Evolutionary conservation across 2,113 vertebrate genomes (phyloP).

Genomic region (Deroptyus accipitrinus): DNA sequence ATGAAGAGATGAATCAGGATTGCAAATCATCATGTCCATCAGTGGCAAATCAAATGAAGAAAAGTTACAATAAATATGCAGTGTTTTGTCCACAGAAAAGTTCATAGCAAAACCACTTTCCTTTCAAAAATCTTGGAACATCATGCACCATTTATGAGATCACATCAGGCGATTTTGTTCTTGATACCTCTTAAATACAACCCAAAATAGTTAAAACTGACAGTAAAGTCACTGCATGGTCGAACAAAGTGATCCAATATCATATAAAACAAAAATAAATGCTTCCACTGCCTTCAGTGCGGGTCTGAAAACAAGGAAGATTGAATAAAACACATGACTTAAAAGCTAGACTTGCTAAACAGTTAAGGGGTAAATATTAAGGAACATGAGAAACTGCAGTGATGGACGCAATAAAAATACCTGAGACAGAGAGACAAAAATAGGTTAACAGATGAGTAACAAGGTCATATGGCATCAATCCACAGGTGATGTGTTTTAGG

Average conservation of each 20-base stretch:
- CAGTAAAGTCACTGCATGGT: not conserved
- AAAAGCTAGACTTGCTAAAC: not conserved
- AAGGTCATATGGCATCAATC: not conserved
- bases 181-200: not conserved
- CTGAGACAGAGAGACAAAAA: not conserved
- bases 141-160: not conserved
- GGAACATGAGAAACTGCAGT: not conserved
- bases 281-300: not conserved
- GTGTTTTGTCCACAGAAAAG: not conserved
- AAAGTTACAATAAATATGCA: not conserved
- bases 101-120: not conserved
- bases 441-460: not conserved
- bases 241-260: not conserved
- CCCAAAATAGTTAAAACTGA: not conserved
- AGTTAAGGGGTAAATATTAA: not conserved
- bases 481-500: slow-evolving; percentile 13
- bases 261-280: not conserved
- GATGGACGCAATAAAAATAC: slow-evolving; percentile 6
- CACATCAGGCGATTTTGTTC: not conserved
- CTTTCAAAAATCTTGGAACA: not conserved
- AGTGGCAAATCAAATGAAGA: not conserved
- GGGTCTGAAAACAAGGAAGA: not conserved
- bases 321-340: not conserved
- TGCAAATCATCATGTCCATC: not conserved
- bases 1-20: not conserved